These are phyloP conservation scores for Arctopsyche grandis DNA, from an alignment of 1,140 invertebrate species.

Conservation along the genomic window DNA sequence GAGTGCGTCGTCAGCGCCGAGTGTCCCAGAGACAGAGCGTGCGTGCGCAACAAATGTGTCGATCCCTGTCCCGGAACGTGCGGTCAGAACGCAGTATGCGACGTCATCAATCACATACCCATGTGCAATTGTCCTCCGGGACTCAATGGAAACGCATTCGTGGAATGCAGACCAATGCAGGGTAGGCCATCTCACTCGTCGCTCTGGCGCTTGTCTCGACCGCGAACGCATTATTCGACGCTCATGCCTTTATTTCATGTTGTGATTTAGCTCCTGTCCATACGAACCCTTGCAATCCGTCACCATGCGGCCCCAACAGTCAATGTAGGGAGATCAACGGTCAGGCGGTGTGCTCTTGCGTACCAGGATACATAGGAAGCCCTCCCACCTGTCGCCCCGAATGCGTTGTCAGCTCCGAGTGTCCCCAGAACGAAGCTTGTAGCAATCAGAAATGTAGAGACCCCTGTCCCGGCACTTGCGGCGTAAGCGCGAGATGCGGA, in stretches of 20 bases:
- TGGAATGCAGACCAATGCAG: slow-evolving; percentile 73
- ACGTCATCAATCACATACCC: slow-evolving; percentile 83
- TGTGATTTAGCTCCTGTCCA: slow-evolving; percentile 55
- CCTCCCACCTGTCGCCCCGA: slow-evolving; percentile 74
- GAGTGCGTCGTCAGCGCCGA: slow-evolving; percentile 84
- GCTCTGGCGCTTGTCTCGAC: slow-evolving; percentile 57
- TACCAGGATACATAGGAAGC: slow-evolving; percentile 70
- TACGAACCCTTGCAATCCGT: slow-evolving; percentile 68
- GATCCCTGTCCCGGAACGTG: slow-evolving; percentile 89
- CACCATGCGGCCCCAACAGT: slow-evolving; percentile 74
- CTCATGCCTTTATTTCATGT: too few relatives aligned
- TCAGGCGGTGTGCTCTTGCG: slow-evolving; percentile 71
- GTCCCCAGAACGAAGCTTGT: slow-evolving; percentile 70
- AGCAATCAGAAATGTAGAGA: slow-evolving; percentile 72
- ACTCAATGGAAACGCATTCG: slow-evolving; percentile 82
- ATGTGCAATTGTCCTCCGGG: slow-evolving; percentile 79
- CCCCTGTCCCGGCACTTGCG: slow-evolving; percentile 73
- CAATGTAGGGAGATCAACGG: slow-evolving; percentile 70
- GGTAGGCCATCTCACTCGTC: slow-evolving; percentile 65
- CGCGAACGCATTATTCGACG: background rate
- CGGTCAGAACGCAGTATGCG: slow-evolving; percentile 81
- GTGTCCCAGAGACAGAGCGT: slow-evolving; percentile 81
- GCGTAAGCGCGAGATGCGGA: slow-evolving; percentile 69
- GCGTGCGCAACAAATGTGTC: slow-evolving; percentile 83
- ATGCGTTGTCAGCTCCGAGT: slow-evolving; percentile 72